phyloP scores from a whole-genome alignment of 2,797 vertebrate species.

The Propithecus deckenii region DNA sequence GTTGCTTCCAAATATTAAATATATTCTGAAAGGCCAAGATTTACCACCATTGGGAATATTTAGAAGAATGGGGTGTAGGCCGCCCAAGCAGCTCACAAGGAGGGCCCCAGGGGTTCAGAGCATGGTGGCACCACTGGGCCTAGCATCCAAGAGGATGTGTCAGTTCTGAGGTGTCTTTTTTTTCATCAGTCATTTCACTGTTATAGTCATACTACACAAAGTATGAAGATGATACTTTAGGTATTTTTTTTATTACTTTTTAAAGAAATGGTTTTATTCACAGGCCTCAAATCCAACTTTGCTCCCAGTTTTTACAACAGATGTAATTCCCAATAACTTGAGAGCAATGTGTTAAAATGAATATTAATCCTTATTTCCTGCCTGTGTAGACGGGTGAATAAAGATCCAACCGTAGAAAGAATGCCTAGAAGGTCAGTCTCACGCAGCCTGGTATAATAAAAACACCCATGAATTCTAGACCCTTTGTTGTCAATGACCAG shows the following conservation, averaged over 20 bases:
- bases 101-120: not conserved
- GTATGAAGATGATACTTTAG: not conserved
- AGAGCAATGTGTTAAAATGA: slow-evolving; percentile 7
- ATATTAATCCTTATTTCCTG: not conserved
- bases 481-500: not conserved
- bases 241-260: not conserved
- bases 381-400: not conserved
- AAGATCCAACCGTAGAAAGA: not conserved
- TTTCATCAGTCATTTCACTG: not conserved
- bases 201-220: not conserved
- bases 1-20: not conserved
- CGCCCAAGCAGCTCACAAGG: not conserved
- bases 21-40: not conserved
- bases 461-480: not conserved
- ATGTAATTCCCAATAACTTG: not conserved
- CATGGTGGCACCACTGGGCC: not conserved
- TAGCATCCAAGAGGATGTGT: not conserved
- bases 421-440: not conserved
- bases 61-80: not conserved
- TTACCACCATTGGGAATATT: not conserved
- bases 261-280: slow-evolving; percentile 41
- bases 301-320: not conserved
- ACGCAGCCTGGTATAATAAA: not conserved
- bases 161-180: not conserved
- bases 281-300: not conserved